phyloP scores from a whole-genome alignment of 2,113 vertebrate genomes.

The Mus pahari region DNA sequence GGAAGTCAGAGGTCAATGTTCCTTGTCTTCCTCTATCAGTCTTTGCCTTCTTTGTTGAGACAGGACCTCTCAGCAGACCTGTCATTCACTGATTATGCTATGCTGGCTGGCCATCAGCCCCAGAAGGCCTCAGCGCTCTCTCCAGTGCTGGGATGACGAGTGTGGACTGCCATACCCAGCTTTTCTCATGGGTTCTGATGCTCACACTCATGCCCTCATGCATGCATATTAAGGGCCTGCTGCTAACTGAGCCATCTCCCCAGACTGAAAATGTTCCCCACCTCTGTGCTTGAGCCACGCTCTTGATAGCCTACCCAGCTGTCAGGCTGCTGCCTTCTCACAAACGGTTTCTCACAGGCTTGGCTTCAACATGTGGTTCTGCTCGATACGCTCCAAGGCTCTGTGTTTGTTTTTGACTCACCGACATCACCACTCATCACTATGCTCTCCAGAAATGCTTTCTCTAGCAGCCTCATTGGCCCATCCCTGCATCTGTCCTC shows the following conservation, averaged over 20 bases:
- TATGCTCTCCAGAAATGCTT: slow-evolving; percentile 17
- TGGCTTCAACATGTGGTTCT: neutral
- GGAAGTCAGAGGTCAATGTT: neutral
- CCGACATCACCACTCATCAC: slow-evolving; percentile 4
- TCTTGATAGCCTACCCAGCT: slow-evolving; percentile 44
- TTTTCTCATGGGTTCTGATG: neutral
- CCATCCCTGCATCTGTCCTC: neutral
- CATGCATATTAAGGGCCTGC: neutral
- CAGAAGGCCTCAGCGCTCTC: neutral
- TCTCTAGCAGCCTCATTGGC: slow-evolving; percentile 4
- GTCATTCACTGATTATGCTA: neutral
- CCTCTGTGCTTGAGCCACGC: neutral
- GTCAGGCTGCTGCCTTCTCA: slow-evolving; percentile 32
- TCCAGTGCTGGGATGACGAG: neutral
- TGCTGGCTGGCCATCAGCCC: too few relatives aligned
- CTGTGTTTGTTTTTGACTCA: neutral
- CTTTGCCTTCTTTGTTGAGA: neutral
- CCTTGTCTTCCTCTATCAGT: neutral
- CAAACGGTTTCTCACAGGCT: slow-evolving; percentile 26
- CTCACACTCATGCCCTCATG: neutral
- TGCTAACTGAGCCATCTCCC: neutral
- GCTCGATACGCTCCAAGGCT: neutral
- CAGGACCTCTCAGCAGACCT: neutral
- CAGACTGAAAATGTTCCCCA: slow-evolving; percentile 7
- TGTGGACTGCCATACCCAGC: neutral